Conservation (phyloP, 2,797 vertebrate genomes). For the Sebastolobus alascanus region DNA sequence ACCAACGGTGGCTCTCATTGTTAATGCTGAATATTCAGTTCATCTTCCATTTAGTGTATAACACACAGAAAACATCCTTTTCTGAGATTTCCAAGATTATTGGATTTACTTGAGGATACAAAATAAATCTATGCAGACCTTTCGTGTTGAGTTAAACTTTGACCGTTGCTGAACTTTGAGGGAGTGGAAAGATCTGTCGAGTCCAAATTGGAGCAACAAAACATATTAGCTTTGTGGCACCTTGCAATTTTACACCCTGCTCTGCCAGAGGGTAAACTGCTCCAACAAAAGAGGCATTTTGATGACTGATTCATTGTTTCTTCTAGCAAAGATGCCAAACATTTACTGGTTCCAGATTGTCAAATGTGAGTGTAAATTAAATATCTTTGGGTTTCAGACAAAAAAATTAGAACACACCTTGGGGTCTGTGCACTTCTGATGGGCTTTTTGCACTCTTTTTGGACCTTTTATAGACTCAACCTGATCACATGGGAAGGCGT, state of each 20-base stretch:
- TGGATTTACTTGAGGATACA: no score
- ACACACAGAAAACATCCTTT: not conserved
- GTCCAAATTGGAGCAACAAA: not conserved
- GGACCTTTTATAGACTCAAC: not conserved
- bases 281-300: not conserved
- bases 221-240: not conserved
- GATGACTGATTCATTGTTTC: not conserved
- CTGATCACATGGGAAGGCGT: no score
- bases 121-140: no score
- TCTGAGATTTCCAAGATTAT: no score
- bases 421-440: no score
- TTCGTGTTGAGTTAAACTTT: no score
- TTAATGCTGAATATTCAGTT: not conserved
- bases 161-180: no score
- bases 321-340: not conserved
- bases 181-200: no score
- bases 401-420: no score
- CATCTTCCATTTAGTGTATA: not conserved
- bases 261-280: not conserved
- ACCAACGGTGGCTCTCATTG: not conserved
- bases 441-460: not conserved
- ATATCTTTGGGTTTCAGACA: not conserved
- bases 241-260: accelerated
- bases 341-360: no score
- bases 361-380: no score